Evolutionary conservation across 2,797 vertebrate species (phyloP).

Genomic region (Tympanoctomys barrerae): DNA sequence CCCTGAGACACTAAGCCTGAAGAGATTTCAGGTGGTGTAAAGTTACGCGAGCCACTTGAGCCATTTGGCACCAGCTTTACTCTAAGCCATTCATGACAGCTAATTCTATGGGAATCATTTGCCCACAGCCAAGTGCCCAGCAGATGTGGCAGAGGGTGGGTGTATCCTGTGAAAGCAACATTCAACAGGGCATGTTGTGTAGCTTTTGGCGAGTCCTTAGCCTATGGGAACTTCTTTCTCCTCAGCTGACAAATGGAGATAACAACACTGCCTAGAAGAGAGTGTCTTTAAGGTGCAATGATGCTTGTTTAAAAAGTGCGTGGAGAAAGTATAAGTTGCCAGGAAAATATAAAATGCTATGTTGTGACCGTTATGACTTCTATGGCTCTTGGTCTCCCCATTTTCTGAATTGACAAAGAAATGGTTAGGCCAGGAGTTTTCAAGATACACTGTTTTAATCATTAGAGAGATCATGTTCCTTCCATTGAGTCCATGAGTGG

Average conservation of each 20-base stretch:
- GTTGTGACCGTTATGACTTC: not conserved
- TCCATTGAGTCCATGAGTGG: not conserved
- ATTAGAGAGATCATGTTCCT: not conserved
- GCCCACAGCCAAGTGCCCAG: not conserved
- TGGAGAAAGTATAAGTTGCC: not conserved
- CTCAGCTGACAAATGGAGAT: not conserved
- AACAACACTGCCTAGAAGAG: not conserved
- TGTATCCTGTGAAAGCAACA: not conserved
- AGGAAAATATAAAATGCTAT: not conserved
- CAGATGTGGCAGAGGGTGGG: fast-evolving
- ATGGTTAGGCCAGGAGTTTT: not conserved
- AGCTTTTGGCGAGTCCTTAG: not conserved
- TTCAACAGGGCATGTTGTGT: fast-evolving
- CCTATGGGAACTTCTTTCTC: not conserved
- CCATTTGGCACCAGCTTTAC: not conserved
- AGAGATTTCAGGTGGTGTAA: not conserved
- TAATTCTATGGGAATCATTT: not conserved
- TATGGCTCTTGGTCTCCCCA: no score
- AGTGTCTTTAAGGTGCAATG: not conserved
- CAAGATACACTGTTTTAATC: not conserved
- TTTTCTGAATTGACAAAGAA: constrained; percentile 22
- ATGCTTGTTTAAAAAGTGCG: not conserved
- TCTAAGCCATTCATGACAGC: not conserved
- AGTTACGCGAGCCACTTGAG: not conserved
- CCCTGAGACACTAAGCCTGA: not conserved